Evolutionary conservation across 2,113 vertebrate genomes (phyloP).

Genomic region (Rhizomys pruinosus): DNA sequence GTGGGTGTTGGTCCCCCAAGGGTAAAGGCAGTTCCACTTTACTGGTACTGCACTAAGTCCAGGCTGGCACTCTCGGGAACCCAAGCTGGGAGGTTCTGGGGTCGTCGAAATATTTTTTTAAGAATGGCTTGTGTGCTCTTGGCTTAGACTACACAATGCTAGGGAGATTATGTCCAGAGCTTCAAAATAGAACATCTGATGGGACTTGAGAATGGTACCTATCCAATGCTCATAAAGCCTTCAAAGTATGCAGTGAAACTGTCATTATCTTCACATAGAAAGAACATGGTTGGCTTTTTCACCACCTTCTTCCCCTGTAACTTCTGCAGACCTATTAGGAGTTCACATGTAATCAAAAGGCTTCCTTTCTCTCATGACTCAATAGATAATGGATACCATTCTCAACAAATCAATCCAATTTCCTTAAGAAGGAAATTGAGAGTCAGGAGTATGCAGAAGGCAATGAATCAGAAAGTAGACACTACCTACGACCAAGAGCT

Average conservation of each 20-base stretch:
- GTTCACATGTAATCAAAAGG: slow-evolving; percentile 88
- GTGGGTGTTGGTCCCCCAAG: too few species aligned
- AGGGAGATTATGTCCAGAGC: slow-evolving; percentile 95
- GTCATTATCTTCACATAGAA: slow-evolving; percentile 94
- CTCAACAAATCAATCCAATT: slow-evolving; percentile 78
- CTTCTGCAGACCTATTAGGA: slow-evolving; percentile 83
- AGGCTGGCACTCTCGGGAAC: too few species aligned
- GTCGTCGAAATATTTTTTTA: too few species aligned
- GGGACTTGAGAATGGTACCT: slow-evolving; percentile 95
- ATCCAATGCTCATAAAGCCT: slow-evolving; percentile 97
- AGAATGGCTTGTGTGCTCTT: slow-evolving; percentile 93
- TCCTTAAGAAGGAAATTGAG: slow-evolving; percentile 76
- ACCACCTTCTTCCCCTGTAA: slow-evolving; percentile 62
- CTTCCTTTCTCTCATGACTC: slow-evolving; percentile 75
- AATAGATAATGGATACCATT: slow-evolving; percentile 79
- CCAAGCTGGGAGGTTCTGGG: too few species aligned
- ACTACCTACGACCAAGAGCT: slow-evolving; percentile 68
- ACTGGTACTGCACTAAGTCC: too few species aligned
- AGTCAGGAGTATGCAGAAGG: slow-evolving; percentile 70
- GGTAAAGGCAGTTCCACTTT: too few species aligned
- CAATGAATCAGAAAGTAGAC: slow-evolving; percentile 70
- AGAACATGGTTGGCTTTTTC: background rate
- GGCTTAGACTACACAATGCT: slow-evolving; percentile 93
- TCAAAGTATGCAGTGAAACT: slow-evolving; percentile 96
- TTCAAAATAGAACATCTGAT: slow-evolving; percentile 95